Evolutionary conservation across 2,888 invertebrate species (phyloP).

Genomic region (Rhogogaster chlorosoma): DNA sequence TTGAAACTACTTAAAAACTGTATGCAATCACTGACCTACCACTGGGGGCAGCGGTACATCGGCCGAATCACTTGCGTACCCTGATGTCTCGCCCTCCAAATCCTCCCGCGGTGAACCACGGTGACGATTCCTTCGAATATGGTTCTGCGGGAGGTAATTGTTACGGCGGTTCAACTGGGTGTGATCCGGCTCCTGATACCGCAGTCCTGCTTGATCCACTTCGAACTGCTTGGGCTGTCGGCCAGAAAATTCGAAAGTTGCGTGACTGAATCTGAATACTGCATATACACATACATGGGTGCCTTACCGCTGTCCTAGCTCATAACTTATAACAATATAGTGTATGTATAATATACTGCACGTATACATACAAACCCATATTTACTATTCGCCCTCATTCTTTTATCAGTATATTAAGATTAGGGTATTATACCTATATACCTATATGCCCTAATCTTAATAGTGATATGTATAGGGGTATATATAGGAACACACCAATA

Average conservation of each 20-base stretch:
- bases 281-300: not conserved
- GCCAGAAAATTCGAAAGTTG: conserved; percentile 34
- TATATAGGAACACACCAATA: too few species aligned
- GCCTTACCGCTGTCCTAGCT: not conserved
- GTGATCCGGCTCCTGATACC: conserved; percentile 37
- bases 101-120: conserved; percentile 66
- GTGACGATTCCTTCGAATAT: conserved; percentile 60
- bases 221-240: conserved; percentile 52
- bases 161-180: conserved; percentile 54
- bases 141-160: conserved; percentile 52
- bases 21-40: conserved; percentile 30
- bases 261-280: conserved; percentile 27
- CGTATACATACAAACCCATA: not conserved
- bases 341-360: not conserved
- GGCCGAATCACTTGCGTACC: conserved; percentile 89
- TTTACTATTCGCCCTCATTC: conserved; percentile 30
- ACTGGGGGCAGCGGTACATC: conserved; percentile 68
- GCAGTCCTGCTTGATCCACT: conserved; percentile 48
- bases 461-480: too few species aligned
- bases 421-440: not conserved
- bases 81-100: conserved; percentile 84
- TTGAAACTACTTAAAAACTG: not conserved
- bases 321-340: not conserved
- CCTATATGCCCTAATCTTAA: too few species aligned
- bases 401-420: not conserved